Base-by-base conservation (phyloP, 1,140 invertebrate species). In the Drosophila hydei region DNA sequence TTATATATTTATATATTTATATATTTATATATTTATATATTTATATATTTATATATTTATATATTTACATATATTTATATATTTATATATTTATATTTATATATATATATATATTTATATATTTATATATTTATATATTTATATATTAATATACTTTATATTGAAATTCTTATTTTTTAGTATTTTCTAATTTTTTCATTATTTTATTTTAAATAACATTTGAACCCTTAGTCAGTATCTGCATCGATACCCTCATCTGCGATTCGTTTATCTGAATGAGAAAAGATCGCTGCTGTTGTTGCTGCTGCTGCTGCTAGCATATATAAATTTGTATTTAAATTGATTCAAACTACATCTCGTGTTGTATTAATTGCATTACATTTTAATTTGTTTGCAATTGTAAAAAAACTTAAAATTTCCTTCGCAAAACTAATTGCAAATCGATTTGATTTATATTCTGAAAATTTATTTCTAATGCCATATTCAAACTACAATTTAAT, bases 291-390 rank as follows among this genome's bases (percentile, higher is more conserved):
- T n/a, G 36, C 38, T 0, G 7, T 12, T 11, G 1, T n/a, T 40
- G 38, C 38, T 40, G n/a, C 38, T 16, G 38, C 1, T 4, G 14
- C 38, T 5, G n/a, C 38, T 5, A 38, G 36, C 36, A 14, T 8
- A 38, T 14, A 40, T n/a, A 40, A 14, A n/a, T 14, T 14, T 14
- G n/a, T 6, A 40, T 40, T 40, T 40, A 40, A 40, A 40, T 40
- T 14, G 38, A 40, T 42, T 42, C 38, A 42, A 42, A 16, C 16
- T 16, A 2, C 6, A 16, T 42, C 38, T 42, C n/a, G 16, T 42
- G 14, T 7, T 14, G 38, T 16, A 42, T 42, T 42, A 42, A 42
- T 42, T 42, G 38, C 38, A 40, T 40, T 40, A 40, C 14, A 40
- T 16, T 40, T 40, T 40, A 14, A 40, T 40, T 40, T 14, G 38